A percentile compares a stretch with the other conserved stretches of the same genome.
Conservation (phyloP, 1,140 invertebrate genomes). For the Fopius arisanus region DNA sequence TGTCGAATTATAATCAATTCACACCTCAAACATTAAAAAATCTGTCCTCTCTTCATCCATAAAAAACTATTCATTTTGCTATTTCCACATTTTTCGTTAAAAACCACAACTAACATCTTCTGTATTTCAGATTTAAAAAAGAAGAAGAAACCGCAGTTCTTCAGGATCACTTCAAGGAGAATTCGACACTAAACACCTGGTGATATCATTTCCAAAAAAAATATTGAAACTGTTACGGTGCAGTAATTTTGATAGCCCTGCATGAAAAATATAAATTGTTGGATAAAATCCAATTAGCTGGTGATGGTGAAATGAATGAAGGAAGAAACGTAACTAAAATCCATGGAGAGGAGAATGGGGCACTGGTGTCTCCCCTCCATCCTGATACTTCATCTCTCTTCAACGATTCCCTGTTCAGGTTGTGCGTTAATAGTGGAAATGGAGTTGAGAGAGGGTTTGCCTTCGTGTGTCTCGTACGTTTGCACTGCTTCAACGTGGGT, state of each 20-base stretch:
- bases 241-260: no score
- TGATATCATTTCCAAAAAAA: no score
- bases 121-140: no score
- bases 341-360: background rate
- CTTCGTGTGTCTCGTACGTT: constrained; percentile 22
- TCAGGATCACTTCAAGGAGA: background rate
- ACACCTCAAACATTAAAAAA: background rate
- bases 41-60: no score
- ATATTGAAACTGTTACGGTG: no score
- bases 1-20: background rate
- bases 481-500: constrained; percentile 39
- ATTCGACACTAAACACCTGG: background rate
- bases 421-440: background rate
- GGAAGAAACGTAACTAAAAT: constrained; percentile 31
- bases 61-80: no score
- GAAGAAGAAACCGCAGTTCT: background rate
- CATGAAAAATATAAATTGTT: no score
- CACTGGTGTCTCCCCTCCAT: constrained; percentile 10
- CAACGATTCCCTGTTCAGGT: background rate
- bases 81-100: no score
- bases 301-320: constrained; percentile 15
- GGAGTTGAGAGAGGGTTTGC: background rate
- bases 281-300: background rate
- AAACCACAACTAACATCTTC: no score
- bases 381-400: constrained; percentile 3